phyloP scores from a whole-genome alignment of 53 echinoderm and acorn worm species.

The Echinometra lucunter region DNA sequence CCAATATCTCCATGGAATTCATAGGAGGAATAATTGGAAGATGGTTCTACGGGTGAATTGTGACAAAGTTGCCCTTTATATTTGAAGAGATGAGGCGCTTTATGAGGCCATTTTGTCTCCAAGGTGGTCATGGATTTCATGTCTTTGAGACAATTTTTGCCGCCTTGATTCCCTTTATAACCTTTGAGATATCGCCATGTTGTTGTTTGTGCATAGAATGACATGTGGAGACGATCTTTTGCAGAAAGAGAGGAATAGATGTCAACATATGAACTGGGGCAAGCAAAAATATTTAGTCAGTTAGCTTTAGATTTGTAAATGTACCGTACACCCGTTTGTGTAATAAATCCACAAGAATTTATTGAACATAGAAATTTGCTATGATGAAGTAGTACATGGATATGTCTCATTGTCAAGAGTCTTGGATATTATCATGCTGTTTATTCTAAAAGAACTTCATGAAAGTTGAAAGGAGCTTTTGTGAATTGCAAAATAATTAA shows the following conservation, averaged over 20 bases:
- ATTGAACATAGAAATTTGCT: no score
- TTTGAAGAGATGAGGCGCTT: constrained; percentile 42
- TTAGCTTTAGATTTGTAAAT: no score
- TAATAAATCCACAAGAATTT: no score
- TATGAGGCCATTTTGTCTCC: constrained; percentile 45
- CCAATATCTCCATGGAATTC: neutral
- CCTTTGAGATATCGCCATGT: neutral
- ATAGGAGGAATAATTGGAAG: constrained; percentile 25
- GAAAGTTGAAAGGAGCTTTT: no score
- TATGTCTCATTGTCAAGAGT: no score
- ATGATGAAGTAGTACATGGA: no score
- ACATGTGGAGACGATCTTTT: neutral
- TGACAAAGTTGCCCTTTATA: neutral
- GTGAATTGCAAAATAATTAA: no score
- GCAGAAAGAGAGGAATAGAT: neutral
- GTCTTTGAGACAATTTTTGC: constrained; percentile 4
- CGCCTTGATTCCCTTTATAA: neutral
- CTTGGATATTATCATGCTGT: no score
- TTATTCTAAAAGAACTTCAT: no score
- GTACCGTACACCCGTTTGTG: no score
- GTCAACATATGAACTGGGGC: neutral
- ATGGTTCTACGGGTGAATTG: neutral
- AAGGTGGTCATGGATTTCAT: constrained; percentile 45
- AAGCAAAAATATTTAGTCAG: neutral
- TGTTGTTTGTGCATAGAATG: constrained; percentile 28